phyloP scores from a whole-genome alignment of 2,113 vertebrate species.

The Puntigrus tetrazona region DNA sequence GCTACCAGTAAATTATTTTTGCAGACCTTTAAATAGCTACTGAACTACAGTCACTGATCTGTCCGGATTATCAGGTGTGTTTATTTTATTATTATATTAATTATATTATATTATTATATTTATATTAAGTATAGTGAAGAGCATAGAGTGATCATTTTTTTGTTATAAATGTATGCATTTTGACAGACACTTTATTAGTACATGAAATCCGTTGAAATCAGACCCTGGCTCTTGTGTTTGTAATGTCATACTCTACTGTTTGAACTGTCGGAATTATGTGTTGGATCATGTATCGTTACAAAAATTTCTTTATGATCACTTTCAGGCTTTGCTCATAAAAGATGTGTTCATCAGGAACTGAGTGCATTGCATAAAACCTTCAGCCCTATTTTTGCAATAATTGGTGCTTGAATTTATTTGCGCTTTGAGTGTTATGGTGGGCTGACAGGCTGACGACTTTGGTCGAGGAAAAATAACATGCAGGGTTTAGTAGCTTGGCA shows the following conservation, averaged over 20 bases:
- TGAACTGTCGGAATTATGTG: neutral
- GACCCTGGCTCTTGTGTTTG: neutral
- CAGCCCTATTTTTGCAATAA: neutral
- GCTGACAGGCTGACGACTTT: conserved; percentile 32
- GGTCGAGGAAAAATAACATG: conserved; percentile 37
- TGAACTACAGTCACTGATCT: neutral
- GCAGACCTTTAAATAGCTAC: neutral
- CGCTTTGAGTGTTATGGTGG: conserved; percentile 27
- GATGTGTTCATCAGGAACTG: neutral
- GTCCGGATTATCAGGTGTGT: neutral
- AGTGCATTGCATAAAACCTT: neutral
- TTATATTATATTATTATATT: too few species aligned
- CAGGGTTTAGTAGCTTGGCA: conserved; percentile 47
- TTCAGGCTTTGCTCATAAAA: neutral
- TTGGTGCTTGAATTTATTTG: neutral
- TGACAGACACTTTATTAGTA: neutral
- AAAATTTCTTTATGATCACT: neutral
- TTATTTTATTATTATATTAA: too few species aligned
- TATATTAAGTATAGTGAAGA: neutral
- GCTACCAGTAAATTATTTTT: neutral
- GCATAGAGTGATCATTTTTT: neutral
- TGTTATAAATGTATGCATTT: neutral
- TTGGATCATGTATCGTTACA: neutral
- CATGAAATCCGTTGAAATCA: neutral
- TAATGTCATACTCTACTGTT: neutral